phyloP scores from a whole-genome alignment of 1,140 invertebrate species.

The Anoplolepis gracilipes region DNA sequence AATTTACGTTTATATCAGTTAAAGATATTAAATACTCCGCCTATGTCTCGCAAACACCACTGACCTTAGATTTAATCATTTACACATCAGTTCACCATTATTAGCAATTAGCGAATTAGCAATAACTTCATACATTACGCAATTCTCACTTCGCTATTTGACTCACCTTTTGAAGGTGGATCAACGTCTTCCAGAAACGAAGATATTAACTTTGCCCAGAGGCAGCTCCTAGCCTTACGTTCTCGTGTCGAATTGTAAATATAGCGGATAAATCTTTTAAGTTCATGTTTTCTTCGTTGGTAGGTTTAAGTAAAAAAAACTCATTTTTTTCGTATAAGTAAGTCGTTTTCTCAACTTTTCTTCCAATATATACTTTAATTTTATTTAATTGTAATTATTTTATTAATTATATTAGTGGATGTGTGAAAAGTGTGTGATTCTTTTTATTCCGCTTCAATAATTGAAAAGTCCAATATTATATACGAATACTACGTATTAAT shows the following conservation, averaged over 20 bases:
- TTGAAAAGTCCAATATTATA: not conserved
- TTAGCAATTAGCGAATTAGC: constrained; percentile 43
- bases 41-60: not conserved
- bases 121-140: constrained; percentile 37
- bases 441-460: constrained; percentile 3
- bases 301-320: not conserved
- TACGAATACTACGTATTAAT: not conserved
- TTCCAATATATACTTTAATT: not conserved
- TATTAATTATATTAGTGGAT: constrained; percentile 14
- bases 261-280: constrained; percentile 9
- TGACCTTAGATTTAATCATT: constrained; percentile 57
- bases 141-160: constrained; percentile 40
- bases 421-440: no score
- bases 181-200: constrained; percentile 76
- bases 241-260: constrained; percentile 18
- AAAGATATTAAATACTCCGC: not conserved
- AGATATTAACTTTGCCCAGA: constrained; percentile 68
- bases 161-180: constrained; percentile 32
- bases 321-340: not conserved
- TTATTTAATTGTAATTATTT: constrained; percentile 6
- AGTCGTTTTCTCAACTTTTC: not conserved
- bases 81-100: constrained; percentile 17
- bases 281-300: not conserved
- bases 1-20: not conserved
- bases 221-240: constrained; percentile 62